Base-by-base conservation (phyloP, 2,797 vertebrate genomes). In the Rallus crepitans region DNA sequence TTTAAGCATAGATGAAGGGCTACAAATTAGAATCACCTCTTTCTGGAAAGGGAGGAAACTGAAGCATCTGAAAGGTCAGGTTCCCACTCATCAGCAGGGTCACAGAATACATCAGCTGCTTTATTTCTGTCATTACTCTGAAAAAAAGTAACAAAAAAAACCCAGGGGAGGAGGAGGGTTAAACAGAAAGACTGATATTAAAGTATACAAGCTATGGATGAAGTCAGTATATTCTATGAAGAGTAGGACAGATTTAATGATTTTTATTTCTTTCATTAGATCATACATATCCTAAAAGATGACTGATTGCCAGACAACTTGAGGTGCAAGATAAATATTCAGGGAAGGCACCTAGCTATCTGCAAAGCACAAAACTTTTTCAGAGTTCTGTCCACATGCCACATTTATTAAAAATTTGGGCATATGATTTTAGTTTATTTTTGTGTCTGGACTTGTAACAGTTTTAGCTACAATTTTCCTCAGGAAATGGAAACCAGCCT, bases 81-180 rank as follows among this genome's bases (percentile, higher is more conserved):
- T 86, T 99, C 99, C 99, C 99, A 99, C 91, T 99, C 99, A 97
- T 99, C 99, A 96, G 98, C 98, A 68, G 99, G 99, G 94, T 99
- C 98, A 93, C 99, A 99, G 98, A 99, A 99, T 87, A 99, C 97
- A 64, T 99, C 98, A 72, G 99, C 99, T 97, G 98, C 97, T 98
- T 97, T 98, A 94, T 95, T 97, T 91, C 94, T 89, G 50, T 97
- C 83, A 77, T 98, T 98, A 90, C 96, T 98, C 99, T 99, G 95
- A 96, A 94, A 94, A 82, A 72, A 55, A 52, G 15, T 11, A 47
- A 47, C 45, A 47, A 47, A 47, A 47, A 47, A 11, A 82, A 85
- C 6, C 55, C 2, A 37, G 15, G 20, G 7, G 6, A 82, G 9
- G 2, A 87, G 2, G 2, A 71, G 7, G 5, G 12, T 89, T 90